Percentiles rank a stretch among this genome's conserved stretches.
Evolutionary conservation across 2,113 vertebrate genomes (phyloP).

Genomic region (Tichodroma muraria): DNA sequence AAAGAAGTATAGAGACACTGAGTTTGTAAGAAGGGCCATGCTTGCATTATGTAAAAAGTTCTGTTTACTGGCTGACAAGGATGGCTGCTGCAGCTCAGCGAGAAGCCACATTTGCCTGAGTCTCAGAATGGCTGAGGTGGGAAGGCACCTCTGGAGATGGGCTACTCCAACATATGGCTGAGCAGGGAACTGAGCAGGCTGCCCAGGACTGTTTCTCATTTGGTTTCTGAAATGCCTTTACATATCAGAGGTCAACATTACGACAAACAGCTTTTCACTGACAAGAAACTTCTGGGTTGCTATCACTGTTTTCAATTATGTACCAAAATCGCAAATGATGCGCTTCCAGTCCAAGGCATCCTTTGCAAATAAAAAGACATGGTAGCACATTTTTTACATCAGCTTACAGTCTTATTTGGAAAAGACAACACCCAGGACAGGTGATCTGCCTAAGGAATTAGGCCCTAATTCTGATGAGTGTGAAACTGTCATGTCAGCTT

Average conservation of each 20-base stretch:
- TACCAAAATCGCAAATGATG: neutral
- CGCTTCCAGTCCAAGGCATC: neutral
- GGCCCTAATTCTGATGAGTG: neutral
- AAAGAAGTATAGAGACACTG: neutral
- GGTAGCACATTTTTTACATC: neutral
- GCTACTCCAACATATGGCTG: neutral
- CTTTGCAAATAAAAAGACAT: neutral
- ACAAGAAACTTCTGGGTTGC: neutral
- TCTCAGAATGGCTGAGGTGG: neutral
- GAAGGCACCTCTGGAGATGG: neutral
- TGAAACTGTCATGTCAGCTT: slow-evolving; percentile 32
- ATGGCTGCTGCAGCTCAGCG: neutral
- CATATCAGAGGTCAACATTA: neutral
- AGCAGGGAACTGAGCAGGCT: neutral
- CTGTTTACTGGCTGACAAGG: neutral
- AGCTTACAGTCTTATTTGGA: neutral
- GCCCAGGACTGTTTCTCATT: neutral
- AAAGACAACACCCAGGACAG: neutral
- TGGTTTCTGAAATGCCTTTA: neutral
- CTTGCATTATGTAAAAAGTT: neutral
- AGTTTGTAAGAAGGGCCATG: neutral
- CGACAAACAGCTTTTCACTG: neutral
- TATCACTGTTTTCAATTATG: neutral
- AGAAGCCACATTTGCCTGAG: neutral
- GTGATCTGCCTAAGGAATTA: slow-evolving; percentile 8